phyloP scores from a whole-genome alignment of 2,113 vertebrate genomes.

The Psophia crepitans region DNA sequence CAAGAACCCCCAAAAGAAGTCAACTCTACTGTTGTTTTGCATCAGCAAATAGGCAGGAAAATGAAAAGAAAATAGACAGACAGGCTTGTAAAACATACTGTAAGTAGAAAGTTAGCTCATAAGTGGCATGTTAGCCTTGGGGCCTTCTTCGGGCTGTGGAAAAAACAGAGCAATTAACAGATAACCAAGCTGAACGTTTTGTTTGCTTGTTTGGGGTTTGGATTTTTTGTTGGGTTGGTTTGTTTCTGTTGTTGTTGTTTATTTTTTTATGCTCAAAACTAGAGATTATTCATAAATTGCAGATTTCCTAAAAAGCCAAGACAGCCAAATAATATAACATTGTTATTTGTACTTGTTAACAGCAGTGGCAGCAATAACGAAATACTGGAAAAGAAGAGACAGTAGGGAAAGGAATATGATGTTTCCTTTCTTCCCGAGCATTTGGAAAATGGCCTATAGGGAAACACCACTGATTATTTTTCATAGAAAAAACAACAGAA shows the following conservation, averaged over 20 bases:
- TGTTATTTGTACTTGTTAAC: conserved; percentile 54
- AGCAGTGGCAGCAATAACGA: conserved; percentile 28
- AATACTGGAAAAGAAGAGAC: conserved; percentile 14
- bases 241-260: neutral
- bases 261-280: neutral
- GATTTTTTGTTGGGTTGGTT: neutral
- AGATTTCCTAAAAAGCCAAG: conserved; percentile 47
- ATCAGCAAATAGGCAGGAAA: conserved; percentile 11
- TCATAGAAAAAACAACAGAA: conserved; percentile 54
- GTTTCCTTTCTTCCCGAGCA: conserved; percentile 50
- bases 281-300: conserved; percentile 1
- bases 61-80: neutral
- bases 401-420: conserved; percentile 45
- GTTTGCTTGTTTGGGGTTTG: neutral
- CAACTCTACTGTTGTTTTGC: neutral
- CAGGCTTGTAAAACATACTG: neutral
- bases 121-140: neutral
- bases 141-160: neutral
- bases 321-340: conserved; percentile 11
- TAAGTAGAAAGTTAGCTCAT: neutral
- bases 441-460: conserved; percentile 67
- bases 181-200: neutral
- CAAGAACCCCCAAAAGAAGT: neutral
- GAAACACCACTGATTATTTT: conserved; percentile 69
- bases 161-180: conserved; percentile 46